Percentiles rank a stretch among this genome's conserved stretches.
phyloP scores from a whole-genome alignment of 2,797 vertebrate genomes.

The Acomys russatus region DNA sequence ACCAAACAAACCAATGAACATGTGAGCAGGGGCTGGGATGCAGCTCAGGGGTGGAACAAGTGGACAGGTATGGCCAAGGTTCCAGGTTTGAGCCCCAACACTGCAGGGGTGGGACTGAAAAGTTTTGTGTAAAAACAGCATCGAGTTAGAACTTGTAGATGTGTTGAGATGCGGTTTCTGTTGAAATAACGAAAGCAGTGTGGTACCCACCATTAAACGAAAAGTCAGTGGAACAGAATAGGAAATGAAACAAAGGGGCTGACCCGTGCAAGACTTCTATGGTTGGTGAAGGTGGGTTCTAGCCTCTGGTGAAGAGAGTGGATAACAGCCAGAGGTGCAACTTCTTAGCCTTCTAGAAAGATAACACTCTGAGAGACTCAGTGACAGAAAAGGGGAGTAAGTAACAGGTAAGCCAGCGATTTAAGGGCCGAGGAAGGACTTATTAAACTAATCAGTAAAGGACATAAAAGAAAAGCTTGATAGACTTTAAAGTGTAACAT shows the following conservation, averaged over 20 bases:
- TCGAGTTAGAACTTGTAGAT: background rate
- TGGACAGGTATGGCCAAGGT: background rate
- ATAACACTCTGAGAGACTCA: background rate
- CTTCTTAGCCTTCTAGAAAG: background rate
- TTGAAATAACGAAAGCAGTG: background rate
- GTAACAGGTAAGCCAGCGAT: background rate
- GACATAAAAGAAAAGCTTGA: background rate
- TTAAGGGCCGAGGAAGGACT: background rate
- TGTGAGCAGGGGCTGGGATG: background rate
- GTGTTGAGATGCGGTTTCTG: background rate
- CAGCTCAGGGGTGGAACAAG: background rate
- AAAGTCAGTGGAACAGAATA: background rate
- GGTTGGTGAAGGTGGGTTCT: background rate
- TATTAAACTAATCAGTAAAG: background rate
- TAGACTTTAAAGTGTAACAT: background rate
- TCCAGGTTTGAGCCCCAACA: background rate
- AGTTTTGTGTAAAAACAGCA: background rate
- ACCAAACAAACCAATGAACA: no score
- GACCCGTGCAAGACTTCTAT: background rate
- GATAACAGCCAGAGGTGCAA: no score
- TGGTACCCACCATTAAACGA: background rate
- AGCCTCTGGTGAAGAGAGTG: background rate
- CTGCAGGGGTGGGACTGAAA: background rate
- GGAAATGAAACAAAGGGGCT: background rate
- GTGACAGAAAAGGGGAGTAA: background rate